Evolutionary conservation across 2,888 invertebrate species (phyloP).

Genomic region (Drymonia ruficornis): DNA sequence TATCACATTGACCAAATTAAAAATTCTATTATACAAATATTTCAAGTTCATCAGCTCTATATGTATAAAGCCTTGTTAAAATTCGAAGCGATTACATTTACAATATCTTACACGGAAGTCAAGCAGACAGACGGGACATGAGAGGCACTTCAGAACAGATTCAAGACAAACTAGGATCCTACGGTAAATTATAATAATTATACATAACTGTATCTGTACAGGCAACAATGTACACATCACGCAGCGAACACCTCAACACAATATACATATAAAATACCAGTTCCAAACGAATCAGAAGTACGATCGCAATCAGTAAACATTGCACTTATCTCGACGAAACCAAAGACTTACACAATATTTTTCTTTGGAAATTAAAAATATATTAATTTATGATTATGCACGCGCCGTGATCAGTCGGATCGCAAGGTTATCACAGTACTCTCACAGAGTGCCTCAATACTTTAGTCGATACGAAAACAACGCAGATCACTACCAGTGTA

Average conservation of each 20-base stretch:
- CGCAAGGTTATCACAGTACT: slow-evolving; percentile 57
- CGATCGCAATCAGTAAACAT: slow-evolving; percentile 57
- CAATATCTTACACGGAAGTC: slow-evolving; percentile 76
- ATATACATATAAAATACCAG: slow-evolving; percentile 71
- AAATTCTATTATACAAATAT: slow-evolving; percentile 61
- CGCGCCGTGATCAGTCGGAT: slow-evolving; percentile 51
- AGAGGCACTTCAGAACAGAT: slow-evolving; percentile 81
- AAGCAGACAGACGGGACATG: slow-evolving; percentile 71
- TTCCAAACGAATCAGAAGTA: slow-evolving; percentile 53
- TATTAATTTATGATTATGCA: slow-evolving; percentile 68
- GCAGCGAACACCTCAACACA: slow-evolving; percentile 54
- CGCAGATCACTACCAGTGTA: slow-evolving; percentile 46
- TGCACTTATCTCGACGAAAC: slow-evolving; percentile 67
- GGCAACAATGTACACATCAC: slow-evolving; percentile 50
- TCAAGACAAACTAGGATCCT: slow-evolving; percentile 55
- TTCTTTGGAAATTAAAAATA: slow-evolving; percentile 72
- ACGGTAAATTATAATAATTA: slow-evolving; percentile 57
- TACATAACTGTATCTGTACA: slow-evolving; percentile 63
- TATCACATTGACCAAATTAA: slow-evolving; percentile 63
- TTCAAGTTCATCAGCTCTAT: slow-evolving; percentile 59
- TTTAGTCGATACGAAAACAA: slow-evolving; percentile 28
- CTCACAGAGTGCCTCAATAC: slow-evolving; percentile 37
- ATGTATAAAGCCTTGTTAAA: slow-evolving; percentile 74
- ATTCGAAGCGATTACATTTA: slow-evolving; percentile 68
- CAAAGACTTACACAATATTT: slow-evolving; percentile 67